Evolutionary conservation across 2,113 vertebrate species (phyloP).

Genomic region (Callaeas wilsoni): DNA sequence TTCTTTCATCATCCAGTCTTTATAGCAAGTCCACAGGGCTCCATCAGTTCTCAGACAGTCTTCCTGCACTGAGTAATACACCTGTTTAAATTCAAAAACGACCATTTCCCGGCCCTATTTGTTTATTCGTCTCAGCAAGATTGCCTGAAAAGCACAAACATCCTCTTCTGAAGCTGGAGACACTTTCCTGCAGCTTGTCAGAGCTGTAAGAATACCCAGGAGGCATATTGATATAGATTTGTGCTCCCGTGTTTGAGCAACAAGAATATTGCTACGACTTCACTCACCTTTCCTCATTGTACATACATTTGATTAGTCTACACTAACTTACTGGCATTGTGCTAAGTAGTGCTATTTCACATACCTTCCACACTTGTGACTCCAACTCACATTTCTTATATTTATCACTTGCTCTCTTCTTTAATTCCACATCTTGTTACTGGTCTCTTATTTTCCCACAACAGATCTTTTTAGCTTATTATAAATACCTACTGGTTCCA

Average conservation of each 20-base stretch:
- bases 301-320: not conserved
- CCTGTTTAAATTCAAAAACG: slow-evolving; percentile 46
- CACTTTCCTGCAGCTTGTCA: slow-evolving; percentile 3
- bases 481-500: not conserved
- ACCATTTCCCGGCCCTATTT: slow-evolving; percentile 37
- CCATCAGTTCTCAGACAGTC: slow-evolving; percentile 30
- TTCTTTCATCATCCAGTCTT: slow-evolving; percentile 23
- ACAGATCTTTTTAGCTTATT: not conserved
- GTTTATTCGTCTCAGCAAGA: slow-evolving; percentile 40
- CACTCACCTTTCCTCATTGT: not conserved
- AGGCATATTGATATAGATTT: slow-evolving; percentile 6
- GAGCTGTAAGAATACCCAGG: slow-evolving; percentile 1
- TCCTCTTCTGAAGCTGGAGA: not conserved
- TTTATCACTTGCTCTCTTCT: not conserved
- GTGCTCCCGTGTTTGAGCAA: slow-evolving; percentile 7
- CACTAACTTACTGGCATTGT: not conserved
- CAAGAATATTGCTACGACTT: not conserved
- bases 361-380: not conserved
- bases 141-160: slow-evolving; percentile 46
- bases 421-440: not conserved
- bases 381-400: not conserved
- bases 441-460: not conserved
- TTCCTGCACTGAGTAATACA: slow-evolving; percentile 27
- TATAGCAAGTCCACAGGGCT: not conserved
- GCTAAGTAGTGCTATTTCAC: not conserved